phyloP scores from a whole-genome alignment of 2,797 vertebrate genomes.

The Cossypha caffra region DNA sequence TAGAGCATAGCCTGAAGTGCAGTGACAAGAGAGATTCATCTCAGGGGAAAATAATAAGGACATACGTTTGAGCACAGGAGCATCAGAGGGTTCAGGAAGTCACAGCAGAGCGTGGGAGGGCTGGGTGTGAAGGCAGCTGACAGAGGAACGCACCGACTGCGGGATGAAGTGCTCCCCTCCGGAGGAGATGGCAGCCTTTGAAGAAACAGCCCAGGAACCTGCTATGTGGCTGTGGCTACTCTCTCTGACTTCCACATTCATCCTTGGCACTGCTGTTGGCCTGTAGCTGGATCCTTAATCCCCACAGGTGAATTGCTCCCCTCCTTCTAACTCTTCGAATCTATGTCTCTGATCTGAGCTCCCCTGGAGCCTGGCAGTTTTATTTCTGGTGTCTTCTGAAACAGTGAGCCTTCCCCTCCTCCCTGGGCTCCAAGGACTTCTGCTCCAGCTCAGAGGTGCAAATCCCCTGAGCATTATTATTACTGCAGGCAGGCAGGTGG shows the following conservation, averaged over 20 bases:
- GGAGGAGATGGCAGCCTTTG: not conserved
- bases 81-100: constrained; percentile 6
- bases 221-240: not conserved
- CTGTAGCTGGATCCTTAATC: not conserved
- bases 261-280: not conserved
- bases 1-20: constrained; percentile 22
- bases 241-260: not conserved
- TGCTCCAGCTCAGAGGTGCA: not conserved
- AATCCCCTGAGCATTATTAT: not conserved
- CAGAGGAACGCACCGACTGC: rapidly evolving
- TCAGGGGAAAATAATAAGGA: constrained; percentile 25
- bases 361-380: not conserved
- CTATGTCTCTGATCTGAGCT: not conserved
- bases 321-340: not conserved
- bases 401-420: not conserved
- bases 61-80: constrained; percentile 9
- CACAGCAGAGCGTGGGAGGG: not conserved
- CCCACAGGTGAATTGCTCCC: not conserved
- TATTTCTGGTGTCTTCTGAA: not conserved
- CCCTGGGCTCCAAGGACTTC: not conserved
- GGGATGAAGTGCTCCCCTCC: not conserved
- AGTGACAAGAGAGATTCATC: constrained; percentile 7
- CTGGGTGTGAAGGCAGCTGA: not conserved
- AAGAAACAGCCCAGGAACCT: not conserved
- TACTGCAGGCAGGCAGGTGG: not conserved